phyloP scores from a whole-genome alignment of 1,140 invertebrate genomes.

The Ceratina japonica region DNA sequence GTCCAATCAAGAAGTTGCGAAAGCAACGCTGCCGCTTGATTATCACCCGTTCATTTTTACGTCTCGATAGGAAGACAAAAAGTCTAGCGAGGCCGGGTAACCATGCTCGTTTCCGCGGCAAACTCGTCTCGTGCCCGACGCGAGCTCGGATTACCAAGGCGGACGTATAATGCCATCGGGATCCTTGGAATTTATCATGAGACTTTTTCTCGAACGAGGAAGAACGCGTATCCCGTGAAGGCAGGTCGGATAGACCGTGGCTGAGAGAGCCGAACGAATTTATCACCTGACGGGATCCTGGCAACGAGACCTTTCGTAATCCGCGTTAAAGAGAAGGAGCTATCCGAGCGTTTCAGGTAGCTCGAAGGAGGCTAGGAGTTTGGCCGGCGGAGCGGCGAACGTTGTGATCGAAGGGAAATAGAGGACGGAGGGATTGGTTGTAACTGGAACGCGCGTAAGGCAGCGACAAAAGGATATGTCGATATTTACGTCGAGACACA shows the following conservation, averaged over 20 bases:
- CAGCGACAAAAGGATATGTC: conserved; percentile 50
- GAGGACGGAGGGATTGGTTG: neutral
- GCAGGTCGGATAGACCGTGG: conserved; percentile 34
- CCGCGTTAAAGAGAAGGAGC: conserved; percentile 65
- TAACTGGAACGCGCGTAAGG: conserved; percentile 20
- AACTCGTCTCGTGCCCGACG: conserved; percentile 48
- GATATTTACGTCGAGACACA: conserved; percentile 56
- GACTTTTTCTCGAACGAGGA: conserved; percentile 28
- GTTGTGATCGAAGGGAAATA: neutral
- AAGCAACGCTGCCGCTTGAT: conserved; percentile 36
- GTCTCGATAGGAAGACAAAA: conserved; percentile 27
- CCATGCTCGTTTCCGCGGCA: conserved; percentile 50
- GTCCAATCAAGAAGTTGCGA: conserved; percentile 59
- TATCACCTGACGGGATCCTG: conserved; percentile 59
- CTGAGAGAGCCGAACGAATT: conserved; percentile 51
- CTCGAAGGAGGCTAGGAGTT: neutral
- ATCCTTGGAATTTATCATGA: conserved; percentile 62
- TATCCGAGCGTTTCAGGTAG: conserved; percentile 14
- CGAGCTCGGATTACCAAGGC: conserved; percentile 20
- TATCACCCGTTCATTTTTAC: conserved; percentile 50
- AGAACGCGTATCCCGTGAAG: conserved; percentile 28
- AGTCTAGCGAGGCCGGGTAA: conserved; percentile 3
- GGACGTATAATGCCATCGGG: conserved; percentile 42
- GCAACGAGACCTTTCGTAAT: conserved; percentile 59
- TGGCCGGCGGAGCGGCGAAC: neutral